phyloP scores from a whole-genome alignment of 2,113 vertebrate species.

The Galemys pyrenaicus region DNA sequence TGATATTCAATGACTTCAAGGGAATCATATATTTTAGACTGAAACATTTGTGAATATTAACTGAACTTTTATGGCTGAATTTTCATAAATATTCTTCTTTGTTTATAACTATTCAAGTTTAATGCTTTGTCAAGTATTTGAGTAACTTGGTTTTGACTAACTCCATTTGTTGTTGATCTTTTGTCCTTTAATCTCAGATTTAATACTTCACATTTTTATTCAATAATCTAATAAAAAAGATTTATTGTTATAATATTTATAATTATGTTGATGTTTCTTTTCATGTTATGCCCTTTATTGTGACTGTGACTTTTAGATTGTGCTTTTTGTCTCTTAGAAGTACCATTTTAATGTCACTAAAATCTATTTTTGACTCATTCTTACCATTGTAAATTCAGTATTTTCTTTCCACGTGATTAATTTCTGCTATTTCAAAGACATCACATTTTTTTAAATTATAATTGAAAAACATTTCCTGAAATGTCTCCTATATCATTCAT shows the following conservation, averaged over 20 bases:
- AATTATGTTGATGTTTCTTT: background rate
- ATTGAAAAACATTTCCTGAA: background rate
- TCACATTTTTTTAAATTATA: background rate
- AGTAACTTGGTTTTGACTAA: background rate
- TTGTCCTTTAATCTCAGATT: background rate
- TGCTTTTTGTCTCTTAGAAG: background rate
- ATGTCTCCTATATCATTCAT: background rate
- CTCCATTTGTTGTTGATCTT: background rate
- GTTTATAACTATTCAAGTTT: background rate
- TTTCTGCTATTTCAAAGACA: background rate
- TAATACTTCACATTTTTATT: background rate
- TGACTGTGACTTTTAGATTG: background rate
- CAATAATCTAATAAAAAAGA: background rate
- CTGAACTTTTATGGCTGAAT: background rate
- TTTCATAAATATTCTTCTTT: background rate
- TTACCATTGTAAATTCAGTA: no score
- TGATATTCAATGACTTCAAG: background rate
- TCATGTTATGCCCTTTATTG: background rate
- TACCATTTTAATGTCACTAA: background rate
- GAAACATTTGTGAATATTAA: background rate
- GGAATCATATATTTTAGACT: background rate
- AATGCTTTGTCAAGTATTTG: background rate
- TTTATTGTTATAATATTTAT: background rate
- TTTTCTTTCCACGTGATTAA: background rate
- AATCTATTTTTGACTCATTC: background rate